Conservation (phyloP, 2,113 vertebrate genomes). For the Ciconia stormi region DNA sequence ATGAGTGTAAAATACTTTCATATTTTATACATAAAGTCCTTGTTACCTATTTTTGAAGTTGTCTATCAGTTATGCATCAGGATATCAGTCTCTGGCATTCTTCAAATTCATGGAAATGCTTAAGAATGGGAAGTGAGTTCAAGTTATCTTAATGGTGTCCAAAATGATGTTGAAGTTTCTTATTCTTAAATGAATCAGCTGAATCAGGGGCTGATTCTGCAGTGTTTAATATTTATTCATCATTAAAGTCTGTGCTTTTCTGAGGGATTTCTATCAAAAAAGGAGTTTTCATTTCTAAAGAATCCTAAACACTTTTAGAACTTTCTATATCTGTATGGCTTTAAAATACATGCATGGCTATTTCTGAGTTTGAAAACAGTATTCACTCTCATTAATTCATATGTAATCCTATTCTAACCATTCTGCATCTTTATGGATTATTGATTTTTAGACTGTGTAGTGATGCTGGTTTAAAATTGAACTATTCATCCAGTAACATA, state of each 20-base stretch:
- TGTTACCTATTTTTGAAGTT: not conserved
- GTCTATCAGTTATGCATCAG: not conserved
- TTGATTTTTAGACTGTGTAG: not conserved
- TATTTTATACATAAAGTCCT: not conserved
- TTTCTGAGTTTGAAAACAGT: not conserved
- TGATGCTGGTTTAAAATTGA: not conserved
- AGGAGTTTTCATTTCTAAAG: not conserved
- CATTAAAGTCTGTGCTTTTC: not conserved
- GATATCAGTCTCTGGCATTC: not conserved
- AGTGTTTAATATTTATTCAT: not conserved
- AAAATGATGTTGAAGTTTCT: not conserved
- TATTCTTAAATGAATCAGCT: not conserved
- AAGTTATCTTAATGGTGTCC: not conserved
- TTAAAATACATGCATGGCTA: not conserved
- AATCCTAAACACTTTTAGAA: not conserved
- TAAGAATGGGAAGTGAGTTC: not conserved
- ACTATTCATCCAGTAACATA: not conserved
- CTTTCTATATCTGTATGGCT: not conserved
- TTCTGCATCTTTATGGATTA: not conserved
- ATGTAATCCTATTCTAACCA: not conserved
- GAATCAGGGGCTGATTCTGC: not conserved
- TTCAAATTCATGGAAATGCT: not conserved
- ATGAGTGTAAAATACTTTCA: not conserved
- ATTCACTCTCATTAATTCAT: not conserved
- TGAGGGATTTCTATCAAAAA: not conserved